A percentile compares a stretch with the other conserved stretches of the same genome.
phyloP scores from a whole-genome alignment of 2,113 vertebrate species.

The Lanius collurio region DNA sequence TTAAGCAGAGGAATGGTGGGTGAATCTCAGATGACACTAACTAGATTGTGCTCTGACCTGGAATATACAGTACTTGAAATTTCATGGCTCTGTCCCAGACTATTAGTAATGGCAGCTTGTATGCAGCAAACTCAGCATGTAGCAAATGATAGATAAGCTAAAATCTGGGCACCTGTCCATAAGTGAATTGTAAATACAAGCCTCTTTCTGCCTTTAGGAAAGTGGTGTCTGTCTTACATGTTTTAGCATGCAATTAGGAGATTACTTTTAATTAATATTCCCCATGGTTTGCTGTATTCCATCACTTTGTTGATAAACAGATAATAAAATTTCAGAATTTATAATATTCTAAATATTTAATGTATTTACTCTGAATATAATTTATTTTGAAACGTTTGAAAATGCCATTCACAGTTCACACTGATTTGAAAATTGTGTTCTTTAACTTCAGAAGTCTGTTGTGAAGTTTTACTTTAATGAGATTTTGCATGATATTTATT shows the following conservation, averaged over 20 bases:
- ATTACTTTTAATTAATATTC: constrained; percentile 23
- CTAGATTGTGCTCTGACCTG: constrained; percentile 33
- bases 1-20: neutral
- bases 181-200: constrained; percentile 47
- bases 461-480: neutral
- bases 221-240: neutral
- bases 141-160: constrained; percentile 46
- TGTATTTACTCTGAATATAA: neutral
- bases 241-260: constrained; percentile 35
- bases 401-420: neutral
- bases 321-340: neutral
- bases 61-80: constrained; percentile 2
- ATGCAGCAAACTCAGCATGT: constrained; percentile 35
- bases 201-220: constrained; percentile 4
- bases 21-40: neutral
- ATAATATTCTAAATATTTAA: neutral
- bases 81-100: constrained; percentile 24
- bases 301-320: neutral
- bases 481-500: neutral
- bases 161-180: constrained; percentile 31
- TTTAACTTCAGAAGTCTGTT: neutral
- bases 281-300: neutral
- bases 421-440: neutral
- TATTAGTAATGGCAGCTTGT: constrained; percentile 53
- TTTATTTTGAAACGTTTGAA: neutral